Base-by-base conservation (phyloP, 2,888 invertebrate genomes). In the Ischnura elegans region DNA sequence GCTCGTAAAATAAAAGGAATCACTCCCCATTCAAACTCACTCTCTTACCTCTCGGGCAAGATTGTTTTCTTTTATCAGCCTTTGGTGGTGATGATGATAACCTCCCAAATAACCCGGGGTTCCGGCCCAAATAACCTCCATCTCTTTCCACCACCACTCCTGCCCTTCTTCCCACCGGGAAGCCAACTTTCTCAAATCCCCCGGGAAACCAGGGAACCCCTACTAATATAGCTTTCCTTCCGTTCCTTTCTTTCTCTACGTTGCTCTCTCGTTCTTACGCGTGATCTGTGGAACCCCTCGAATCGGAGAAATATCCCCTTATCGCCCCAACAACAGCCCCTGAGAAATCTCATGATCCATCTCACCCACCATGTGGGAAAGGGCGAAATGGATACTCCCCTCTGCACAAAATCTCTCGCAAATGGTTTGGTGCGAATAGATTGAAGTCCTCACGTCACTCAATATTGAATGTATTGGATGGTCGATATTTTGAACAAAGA, bases 261-360 rank as follows among this genome's bases (percentile, higher is more conserved):
- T 45, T 6, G n/a, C 86, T 10, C 45, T 19, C 86, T 8, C 25
- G n/a, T 43, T 8, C 21, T 2, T 21, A 5, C 76, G 36, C 76
- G 76, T 76, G 36, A 76, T 76, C 76, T 76, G 36, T 76, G 76
- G n/a, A 10, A 36, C 21, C 61, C 76, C 76, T 36, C 51, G 19
- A 29, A 76, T 10, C 86, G 25, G 5, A 16, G 43, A 45, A 86
- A 86, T 43, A 86, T 86, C 86, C 46, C 46, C 86, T 86, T 76
- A 76, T 76, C 76, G 36, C 86, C 86, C 46, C n/a, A 45, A 86
- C 43, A 46, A 45, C 46, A 42, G 13, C 6, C 43, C 46, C 42
- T 21, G 13, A n/a, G n/a, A 86, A 86, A 86, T 46, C 86, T 86
- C 86, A 13, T 86, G 43, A 86, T 45, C 86, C 86, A 86, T 86